Evolutionary conservation across 2,888 invertebrate genomes (phyloP).

Genomic region (Leptinotarsa rubiginosa): DNA sequence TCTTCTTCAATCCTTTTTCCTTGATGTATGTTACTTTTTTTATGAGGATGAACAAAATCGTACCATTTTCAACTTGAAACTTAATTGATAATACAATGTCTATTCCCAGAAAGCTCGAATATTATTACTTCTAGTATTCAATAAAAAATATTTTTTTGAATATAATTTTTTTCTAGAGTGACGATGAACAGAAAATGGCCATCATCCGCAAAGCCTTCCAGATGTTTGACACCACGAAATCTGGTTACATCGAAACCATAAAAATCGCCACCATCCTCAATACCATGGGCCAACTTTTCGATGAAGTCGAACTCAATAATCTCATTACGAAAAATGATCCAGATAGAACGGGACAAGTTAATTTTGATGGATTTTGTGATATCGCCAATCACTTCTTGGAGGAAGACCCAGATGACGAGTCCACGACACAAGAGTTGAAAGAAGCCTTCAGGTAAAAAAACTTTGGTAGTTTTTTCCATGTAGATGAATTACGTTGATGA

Average conservation of each 20-base stretch:
- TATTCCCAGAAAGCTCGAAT: no score
- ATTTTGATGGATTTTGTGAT: constrained; percentile 93
- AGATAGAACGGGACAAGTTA: constrained; percentile 90
- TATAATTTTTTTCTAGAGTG: constrained; percentile 38
- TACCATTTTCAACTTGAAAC: no score
- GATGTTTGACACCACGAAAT: constrained; percentile 95
- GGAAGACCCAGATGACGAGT: constrained; percentile 95
- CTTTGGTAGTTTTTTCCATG: neutral
- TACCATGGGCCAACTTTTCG: constrained; percentile 95
- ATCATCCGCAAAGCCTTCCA: constrained; percentile 96
- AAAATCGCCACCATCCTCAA: constrained; percentile 93
- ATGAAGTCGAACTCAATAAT: constrained; percentile 89
- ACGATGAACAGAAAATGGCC: constrained; percentile 84
- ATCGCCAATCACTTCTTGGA: constrained; percentile 95
- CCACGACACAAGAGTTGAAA: constrained; percentile 96
- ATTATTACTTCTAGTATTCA: neutral
- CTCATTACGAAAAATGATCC: constrained; percentile 93
- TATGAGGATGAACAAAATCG: no score
- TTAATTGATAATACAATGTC: no score
- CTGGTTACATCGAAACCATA: constrained; percentile 89
- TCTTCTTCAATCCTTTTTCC: no score
- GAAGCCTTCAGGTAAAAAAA: constrained; percentile 86
- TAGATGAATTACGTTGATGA: neutral
- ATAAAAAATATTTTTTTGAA: neutral
- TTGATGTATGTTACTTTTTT: no score